Evolutionary conservation across 2,797 vertebrate genomes (phyloP), one percentile per base, ranked within the genome.

Genomic region (Yasuhikotakia modesta): DNA sequence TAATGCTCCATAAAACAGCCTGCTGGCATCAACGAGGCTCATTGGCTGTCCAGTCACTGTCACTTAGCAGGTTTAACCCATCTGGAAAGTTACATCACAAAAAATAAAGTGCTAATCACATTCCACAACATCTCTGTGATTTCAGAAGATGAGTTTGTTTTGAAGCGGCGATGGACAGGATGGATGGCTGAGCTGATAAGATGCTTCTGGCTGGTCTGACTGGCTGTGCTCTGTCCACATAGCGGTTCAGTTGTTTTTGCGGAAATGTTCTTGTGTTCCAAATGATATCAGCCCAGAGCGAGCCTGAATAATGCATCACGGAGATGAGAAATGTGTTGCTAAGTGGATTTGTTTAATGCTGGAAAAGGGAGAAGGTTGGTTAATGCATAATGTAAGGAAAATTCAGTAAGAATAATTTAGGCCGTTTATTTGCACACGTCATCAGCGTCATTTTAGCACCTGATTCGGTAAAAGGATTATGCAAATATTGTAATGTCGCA

Each of bases 121-220:
- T 55, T 71, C 6, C 13, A 53, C 64, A 48, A 27, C 69, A 76
- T 63, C 66, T 78, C 46, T 52, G 61, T 73, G 67, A 70, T 65
- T 64, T 76, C 74, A 72, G n/a, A 58, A 76, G 77, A 82, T 73
- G 55, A 72, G 72, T 66, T 73, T 65, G 19, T 39, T 45, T 64
- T 76, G 75, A 74, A 78, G 72, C 58, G 48, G 60, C 46, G 71
- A 64, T 65, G 80, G 46, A 76, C 79, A 76, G 79, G 75, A 79
- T 70, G 79, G 76, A 85, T 81, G 75, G 79, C 57, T 16, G 22
- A 30, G 52, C 57, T 74, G 78, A 84, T 79, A 78, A 84, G 71
- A 19, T 11, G 10, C 70, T 46, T 27, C 19, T 71, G 46, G 50
- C 32, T 60, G 7, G 70, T 53, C 57, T 58, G 53, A 43, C 63